Evolutionary conservation across 2,888 invertebrate species (phyloP), one percentile per base, ranked within the genome.

Genomic region (Athrips mouffetella): DNA sequence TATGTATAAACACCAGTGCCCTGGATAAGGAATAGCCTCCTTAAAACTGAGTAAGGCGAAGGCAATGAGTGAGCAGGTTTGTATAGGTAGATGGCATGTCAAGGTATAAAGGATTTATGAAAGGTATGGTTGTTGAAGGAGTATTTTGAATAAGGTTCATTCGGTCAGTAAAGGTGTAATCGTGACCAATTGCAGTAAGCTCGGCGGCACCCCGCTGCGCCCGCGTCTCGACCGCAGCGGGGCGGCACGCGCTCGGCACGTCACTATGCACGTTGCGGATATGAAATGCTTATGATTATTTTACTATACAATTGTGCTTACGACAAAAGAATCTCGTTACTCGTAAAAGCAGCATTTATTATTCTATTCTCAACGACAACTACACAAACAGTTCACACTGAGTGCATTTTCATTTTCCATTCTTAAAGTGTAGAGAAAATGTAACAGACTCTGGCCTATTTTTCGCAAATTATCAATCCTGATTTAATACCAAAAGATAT

Each of bases 171-270:
- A 72, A 77, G 75, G 67, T 70, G 71, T 79, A 73, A 76, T 79
- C 80, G 77, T 82, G 80, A 82, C 76, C 79, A 75, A 80, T 77
- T 76, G 80, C 67, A 73, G 72, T 78, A 75, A 73, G 79, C 74
- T 75, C 74, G 63, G 69, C 63, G 64, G 58, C 52, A 60, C 82
- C 76, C 41, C 41, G 41, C 41, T 41, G 41, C 57, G 79, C 73
- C 83, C 54, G 80, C 60, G 50, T 76, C 66, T 73, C 63, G 54
- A 59, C 59, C 80, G 55, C 83, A 72, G 81, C 82, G 67, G 85
- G 81, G 63, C 49, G 39, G 45, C 37, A 50, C 10, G 23, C 60
- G 62, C 60, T 53, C 54, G 50, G 10, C 4, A 4, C 49, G 51
- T 37, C 52, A 57, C 58, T 58, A 59, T 62, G 58, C 50, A 45